A percentile compares a stretch with the other conserved stretches of the same genome.
These are phyloP conservation scores for Polypterus senegalus DNA, from an alignment of 2,113 vertebrate species.

Conservation along the genomic window DNA sequence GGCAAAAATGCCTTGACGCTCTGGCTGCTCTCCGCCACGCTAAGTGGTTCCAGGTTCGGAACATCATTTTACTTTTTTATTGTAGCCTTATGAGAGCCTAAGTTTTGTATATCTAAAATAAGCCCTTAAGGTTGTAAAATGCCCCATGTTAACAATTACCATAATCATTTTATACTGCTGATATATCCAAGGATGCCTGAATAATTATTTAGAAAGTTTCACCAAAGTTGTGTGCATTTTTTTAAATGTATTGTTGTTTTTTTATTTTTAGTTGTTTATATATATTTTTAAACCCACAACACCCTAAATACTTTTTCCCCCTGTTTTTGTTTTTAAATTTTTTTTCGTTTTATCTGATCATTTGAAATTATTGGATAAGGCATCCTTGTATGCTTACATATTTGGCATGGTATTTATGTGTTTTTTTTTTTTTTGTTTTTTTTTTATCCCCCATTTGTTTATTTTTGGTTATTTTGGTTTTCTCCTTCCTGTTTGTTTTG, in stretches of 20 bases:
- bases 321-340: too few relatives aligned
- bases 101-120: constrained; percentile 12
- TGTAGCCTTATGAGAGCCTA: constrained; percentile 98
- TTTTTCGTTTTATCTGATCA: constrained; percentile 34
- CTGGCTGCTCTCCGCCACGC: constrained; percentile 99
- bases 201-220: constrained; percentile 42
- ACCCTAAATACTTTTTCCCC: too few relatives aligned
- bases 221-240: constrained; percentile 26
- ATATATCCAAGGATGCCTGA: constrained; percentile 70
- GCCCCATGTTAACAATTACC: background rate
- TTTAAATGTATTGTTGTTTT: constrained; percentile 11
- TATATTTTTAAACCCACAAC: constrained; percentile 3
- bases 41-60: constrained; percentile 99
- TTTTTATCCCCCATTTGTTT: constrained; percentile 3
- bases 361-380: constrained; percentile 26
- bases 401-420: constrained; percentile 12
- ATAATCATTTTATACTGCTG: constrained; percentile 30
- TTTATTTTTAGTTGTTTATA: constrained; percentile 14
- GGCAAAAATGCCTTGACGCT: constrained; percentile 99
- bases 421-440: constrained; percentile 13
- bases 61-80: constrained; percentile 99
- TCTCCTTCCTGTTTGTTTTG: constrained; percentile 19
- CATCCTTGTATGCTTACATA: constrained; percentile 47
- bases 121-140: too few relatives aligned
- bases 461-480: constrained; percentile 10